Conservation (phyloP, 2,113 vertebrate genomes). For the Setophaga coronata region DNA sequence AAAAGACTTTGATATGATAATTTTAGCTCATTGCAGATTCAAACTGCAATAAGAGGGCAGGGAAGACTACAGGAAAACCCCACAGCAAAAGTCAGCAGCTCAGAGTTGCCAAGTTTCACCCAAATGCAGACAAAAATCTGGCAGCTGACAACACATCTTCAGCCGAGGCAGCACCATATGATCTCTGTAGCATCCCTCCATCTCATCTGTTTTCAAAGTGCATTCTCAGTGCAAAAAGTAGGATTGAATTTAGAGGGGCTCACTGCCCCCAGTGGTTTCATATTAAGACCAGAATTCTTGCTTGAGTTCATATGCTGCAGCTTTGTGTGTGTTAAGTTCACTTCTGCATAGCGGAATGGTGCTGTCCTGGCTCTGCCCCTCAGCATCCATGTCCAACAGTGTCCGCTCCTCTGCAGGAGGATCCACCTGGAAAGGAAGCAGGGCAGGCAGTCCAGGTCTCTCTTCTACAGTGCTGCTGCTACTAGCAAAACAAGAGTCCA, state of each 20-base stretch:
- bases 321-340: conserved; percentile 79
- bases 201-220: conserved; percentile 81
- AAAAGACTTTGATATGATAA: conserved; percentile 54
- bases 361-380: conserved; percentile 89
- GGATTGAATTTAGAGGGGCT: conserved; percentile 64
- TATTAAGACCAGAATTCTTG: conserved; percentile 89
- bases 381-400: conserved; percentile 89
- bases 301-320: conserved; percentile 83
- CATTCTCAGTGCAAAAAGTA: conserved; percentile 85
- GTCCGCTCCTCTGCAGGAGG: conserved; percentile 76
- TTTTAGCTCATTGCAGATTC: conserved; percentile 53
- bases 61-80: conserved; percentile 65
- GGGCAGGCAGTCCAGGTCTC: conserved; percentile 78
- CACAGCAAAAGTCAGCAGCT: conserved; percentile 59
- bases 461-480: conserved; percentile 83
- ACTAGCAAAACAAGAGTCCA: conserved; percentile 88
- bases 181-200: conserved; percentile 69
- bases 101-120: conserved; percentile 33
- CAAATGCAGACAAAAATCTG: conserved; percentile 49
- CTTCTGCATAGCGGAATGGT: conserved; percentile 90
- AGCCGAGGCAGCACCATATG: conserved; percentile 57
- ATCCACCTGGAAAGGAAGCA: conserved; percentile 78
- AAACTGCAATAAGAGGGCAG: conserved; percentile 47
- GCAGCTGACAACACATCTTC: conserved; percentile 17
- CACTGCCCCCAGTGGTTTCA: conserved; percentile 22